These are phyloP conservation scores for Zelostemma sp. DNA, from an alignment of 1,140 invertebrate species.

Conservation along the genomic window DNA sequence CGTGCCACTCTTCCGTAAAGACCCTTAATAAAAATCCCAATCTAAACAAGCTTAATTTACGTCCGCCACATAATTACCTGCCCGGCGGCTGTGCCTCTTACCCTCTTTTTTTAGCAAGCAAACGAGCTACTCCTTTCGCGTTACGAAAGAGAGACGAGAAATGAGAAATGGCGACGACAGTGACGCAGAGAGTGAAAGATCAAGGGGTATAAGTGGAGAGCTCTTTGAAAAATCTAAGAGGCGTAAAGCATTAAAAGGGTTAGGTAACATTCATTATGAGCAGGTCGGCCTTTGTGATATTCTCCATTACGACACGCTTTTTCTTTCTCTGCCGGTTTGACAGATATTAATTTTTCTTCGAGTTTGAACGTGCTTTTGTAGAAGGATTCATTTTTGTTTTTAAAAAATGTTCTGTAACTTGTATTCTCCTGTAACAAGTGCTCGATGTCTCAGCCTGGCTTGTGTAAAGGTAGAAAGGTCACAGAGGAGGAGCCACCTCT, in stretches of 20 bases:
- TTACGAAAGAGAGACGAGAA: conserved; percentile 29
- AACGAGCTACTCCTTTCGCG: conserved; percentile 33
- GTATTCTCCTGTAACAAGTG: conserved; percentile 10
- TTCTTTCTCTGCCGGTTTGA: background rate
- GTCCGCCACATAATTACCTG: conserved; percentile 71
- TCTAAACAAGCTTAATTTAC: conserved; percentile 72
- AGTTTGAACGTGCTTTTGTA: too few species aligned
- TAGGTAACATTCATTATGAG: conserved; percentile 71
- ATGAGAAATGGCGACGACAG: conserved; percentile 33
- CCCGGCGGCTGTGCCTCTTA: conserved; percentile 51
- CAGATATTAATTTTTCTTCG: too few species aligned
- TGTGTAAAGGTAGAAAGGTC: conserved; percentile 11
- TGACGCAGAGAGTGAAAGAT: conserved; percentile 39
- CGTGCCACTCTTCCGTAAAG: conserved; percentile 62
- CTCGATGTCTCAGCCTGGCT: conserved; percentile 19
- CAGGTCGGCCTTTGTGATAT: conserved; percentile 69
- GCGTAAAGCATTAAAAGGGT: conserved; percentile 72
- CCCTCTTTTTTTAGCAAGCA: conserved; percentile 22
- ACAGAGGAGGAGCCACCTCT: conserved; percentile 49
- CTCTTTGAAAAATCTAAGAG: conserved; percentile 70
- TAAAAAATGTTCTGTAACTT: background rate
- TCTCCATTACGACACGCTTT: conserved; percentile 55
- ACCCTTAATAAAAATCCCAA: conserved; percentile 71
- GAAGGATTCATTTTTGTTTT: conserved; percentile 8
- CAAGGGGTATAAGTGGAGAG: conserved; percentile 53